phyloP scores from a whole-genome alignment of 2,797 vertebrate genomes.

The Sebastes hopkinsi region DNA sequence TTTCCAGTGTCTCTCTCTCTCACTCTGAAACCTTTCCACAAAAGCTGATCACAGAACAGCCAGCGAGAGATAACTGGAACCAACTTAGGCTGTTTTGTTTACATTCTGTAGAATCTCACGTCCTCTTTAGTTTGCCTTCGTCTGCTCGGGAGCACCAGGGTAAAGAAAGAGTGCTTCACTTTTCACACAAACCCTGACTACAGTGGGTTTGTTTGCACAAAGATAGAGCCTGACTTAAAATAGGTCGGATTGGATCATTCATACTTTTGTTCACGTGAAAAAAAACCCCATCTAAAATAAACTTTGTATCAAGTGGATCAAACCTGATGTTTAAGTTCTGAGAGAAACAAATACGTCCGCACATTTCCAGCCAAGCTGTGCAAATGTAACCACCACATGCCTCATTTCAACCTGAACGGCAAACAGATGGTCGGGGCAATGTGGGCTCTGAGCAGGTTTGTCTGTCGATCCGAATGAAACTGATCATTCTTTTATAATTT shows the following conservation, averaged over 20 bases:
- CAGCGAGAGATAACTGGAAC: slow-evolving; percentile 51
- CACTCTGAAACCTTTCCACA: slow-evolving; percentile 64
- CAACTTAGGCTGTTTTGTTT: slow-evolving; percentile 63
- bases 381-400: slow-evolving; percentile 30
- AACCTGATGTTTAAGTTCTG: background rate
- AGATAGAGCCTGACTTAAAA: background rate
- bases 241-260: background rate
- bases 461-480: background rate
- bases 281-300: background rate
- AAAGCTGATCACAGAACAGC: slow-evolving; percentile 57
- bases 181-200: slow-evolving; percentile 13
- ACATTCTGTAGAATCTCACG: slow-evolving; percentile 29
- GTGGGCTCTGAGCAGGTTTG: slow-evolving; percentile 15
- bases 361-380: slow-evolving; percentile 13
- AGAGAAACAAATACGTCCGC: slow-evolving; percentile 1
- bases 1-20: slow-evolving; percentile 60
- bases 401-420: slow-evolving; percentile 14
- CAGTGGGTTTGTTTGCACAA: background rate
- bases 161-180: slow-evolving; percentile 15
- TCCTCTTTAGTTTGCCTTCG: slow-evolving; percentile 18
- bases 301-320: background rate
- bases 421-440: slow-evolving; percentile 20
- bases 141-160: background rate
- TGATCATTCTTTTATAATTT: slow-evolving; percentile 4
- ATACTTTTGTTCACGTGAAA: background rate